phyloP scores from a whole-genome alignment of 2,113 vertebrate species.

The Neotragus pygmaeus region DNA sequence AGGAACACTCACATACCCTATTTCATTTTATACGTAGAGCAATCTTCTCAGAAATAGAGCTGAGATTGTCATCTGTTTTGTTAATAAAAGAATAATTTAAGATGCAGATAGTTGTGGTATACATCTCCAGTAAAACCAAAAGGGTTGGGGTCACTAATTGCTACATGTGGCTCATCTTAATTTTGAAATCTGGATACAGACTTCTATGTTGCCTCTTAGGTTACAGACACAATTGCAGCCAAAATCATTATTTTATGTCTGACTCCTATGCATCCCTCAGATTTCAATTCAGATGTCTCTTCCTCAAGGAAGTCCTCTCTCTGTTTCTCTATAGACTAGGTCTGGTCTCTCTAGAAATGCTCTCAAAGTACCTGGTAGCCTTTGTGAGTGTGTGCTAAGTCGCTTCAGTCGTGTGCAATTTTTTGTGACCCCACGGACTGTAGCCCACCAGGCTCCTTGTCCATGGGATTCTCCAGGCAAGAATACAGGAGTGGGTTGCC shows the following conservation, averaged over 20 bases:
- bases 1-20: background rate
- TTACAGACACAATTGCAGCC: background rate
- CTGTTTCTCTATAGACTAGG: background rate
- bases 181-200: background rate
- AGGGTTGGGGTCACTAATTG: background rate
- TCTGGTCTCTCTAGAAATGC: background rate
- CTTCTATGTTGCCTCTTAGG: background rate
- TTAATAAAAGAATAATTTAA: background rate
- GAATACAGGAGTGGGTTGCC: background rate
- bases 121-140: background rate
- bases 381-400: background rate
- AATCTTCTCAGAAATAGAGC: background rate
- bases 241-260: background rate
- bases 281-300: background rate
- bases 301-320: background rate
- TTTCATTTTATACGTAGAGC: background rate
- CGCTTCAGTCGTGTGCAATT: accelerated
- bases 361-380: background rate
- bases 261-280: background rate
- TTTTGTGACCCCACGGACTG: background rate
- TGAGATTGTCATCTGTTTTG: background rate
- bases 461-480: background rate
- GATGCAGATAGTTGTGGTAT: background rate
- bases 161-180: background rate
- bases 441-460: background rate